Conservation (phyloP, 2,888 invertebrate genomes). For the Physocephala rufipes region DNA sequence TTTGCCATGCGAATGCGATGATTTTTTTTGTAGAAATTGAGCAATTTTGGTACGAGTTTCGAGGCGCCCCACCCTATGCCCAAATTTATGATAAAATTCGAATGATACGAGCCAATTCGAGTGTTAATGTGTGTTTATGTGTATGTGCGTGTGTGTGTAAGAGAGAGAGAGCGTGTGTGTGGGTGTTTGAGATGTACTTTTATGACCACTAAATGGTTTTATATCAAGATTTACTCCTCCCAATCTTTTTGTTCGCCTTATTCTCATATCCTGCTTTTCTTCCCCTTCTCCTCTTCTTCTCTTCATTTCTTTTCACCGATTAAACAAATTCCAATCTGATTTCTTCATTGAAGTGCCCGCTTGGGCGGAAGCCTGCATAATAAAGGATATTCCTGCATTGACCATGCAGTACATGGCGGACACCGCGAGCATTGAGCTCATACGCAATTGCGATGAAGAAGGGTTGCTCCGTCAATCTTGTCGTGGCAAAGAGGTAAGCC, state of each 20-base stretch:
- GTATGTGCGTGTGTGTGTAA: too few relatives aligned
- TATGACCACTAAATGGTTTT: not conserved
- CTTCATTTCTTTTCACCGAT: not conserved
- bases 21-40: too few relatives aligned
- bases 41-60: too few relatives aligned
- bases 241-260: constrained; percentile 29
- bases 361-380: constrained; percentile 81
- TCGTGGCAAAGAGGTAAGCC: constrained; percentile 78
- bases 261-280: constrained; percentile 6
- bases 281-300: not conserved
- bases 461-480: constrained; percentile 78
- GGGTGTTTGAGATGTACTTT: too few relatives aligned
- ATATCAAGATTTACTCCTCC: constrained; percentile 26
- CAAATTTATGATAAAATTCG: too few relatives aligned
- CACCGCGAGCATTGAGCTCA: constrained; percentile 78
- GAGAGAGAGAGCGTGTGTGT: too few relatives aligned
- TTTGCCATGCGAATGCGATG: too few relatives aligned
- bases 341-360: constrained; percentile 71
- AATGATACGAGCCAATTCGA: too few relatives aligned
- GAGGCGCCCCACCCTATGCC: too few relatives aligned
- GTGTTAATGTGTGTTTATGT: too few relatives aligned
- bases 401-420: constrained; percentile 81
- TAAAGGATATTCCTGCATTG: constrained; percentile 76
- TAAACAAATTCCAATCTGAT: not conserved
- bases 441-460: constrained; percentile 79